These are phyloP conservation scores for Upupa epops DNA, from an alignment of 2,113 vertebrate species.

Conservation along the genomic window DNA sequence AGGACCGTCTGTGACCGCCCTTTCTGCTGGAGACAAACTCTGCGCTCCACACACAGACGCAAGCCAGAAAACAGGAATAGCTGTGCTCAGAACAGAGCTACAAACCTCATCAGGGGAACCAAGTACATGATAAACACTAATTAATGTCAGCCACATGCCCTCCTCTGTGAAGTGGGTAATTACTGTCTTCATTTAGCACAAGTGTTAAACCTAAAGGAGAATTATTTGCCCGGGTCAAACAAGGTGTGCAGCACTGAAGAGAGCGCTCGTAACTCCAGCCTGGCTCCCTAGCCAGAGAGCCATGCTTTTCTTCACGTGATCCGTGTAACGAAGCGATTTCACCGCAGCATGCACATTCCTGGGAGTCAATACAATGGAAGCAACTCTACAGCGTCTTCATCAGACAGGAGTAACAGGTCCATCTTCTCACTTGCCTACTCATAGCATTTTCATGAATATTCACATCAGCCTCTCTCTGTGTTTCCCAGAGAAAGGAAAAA, in stretches of 20 bases:
- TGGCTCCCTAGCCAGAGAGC: not conserved
- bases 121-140: slow-evolving; percentile 7
- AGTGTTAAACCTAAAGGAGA: slow-evolving; percentile 4
- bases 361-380: not conserved
- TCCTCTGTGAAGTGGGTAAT: slow-evolving; percentile 36
- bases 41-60: not conserved
- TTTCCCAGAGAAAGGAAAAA: not conserved
- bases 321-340: not conserved
- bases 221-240: slow-evolving; percentile 20
- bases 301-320: not conserved
- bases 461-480: not conserved
- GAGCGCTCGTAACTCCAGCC: not conserved
- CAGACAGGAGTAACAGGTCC: not conserved
- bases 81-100: not conserved
- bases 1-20: not conserved
- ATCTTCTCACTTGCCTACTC: slow-evolving; percentile 4
- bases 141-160: slow-evolving; percentile 35
- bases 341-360: not conserved
- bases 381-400: not conserved
- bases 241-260: not conserved
- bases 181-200: slow-evolving; percentile 5
- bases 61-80: not conserved
- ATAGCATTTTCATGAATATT: slow-evolving; percentile 20
- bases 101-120: not conserved
- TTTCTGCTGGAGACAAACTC: not conserved